These are phyloP conservation scores for Virgularia gustaviana DNA, from an alignment of 92 coral and sea anemone species.

Conservation along the genomic window DNA sequence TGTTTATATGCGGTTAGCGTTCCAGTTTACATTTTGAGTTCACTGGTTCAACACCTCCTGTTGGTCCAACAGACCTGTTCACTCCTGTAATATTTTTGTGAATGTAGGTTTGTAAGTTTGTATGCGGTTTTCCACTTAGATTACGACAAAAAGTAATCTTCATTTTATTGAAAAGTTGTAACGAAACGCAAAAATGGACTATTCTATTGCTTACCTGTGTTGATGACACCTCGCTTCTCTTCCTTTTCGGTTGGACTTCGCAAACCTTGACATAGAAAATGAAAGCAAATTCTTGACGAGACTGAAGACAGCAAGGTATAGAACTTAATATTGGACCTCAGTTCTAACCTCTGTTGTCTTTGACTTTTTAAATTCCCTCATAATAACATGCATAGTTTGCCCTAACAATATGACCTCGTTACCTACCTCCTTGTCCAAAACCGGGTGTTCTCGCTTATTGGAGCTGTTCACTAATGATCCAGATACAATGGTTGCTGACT, in stretches of 20 bases:
- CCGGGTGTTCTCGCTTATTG: conserved; percentile 27
- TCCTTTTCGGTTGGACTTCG: conserved; percentile 53
- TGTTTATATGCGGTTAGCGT: no score
- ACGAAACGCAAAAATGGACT: not conserved
- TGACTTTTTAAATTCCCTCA: no score
- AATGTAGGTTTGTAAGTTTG: not conserved
- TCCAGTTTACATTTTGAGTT: no score
- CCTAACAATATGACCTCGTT: no score
- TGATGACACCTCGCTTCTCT: conserved; percentile 22
- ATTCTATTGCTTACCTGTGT: conserved; percentile 39
- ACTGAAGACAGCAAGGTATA: not conserved
- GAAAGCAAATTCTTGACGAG: not conserved
- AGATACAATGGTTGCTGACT: not conserved
- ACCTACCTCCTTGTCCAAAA: conserved; percentile 19
- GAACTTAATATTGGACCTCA: not conserved
- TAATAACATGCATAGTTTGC: no score
- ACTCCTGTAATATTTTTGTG: no score
- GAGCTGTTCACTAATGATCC: conserved; percentile 12
- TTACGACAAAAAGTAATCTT: no score
- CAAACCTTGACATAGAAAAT: not conserved
- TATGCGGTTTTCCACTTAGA: not conserved
- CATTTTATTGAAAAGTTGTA: no score
- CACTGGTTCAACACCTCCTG: no score
- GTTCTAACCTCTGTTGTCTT: not conserved
- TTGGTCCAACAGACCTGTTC: no score